Evolutionary conservation across 2,888 invertebrate genomes (phyloP).

Genomic region (Drosophila infuscata): DNA sequence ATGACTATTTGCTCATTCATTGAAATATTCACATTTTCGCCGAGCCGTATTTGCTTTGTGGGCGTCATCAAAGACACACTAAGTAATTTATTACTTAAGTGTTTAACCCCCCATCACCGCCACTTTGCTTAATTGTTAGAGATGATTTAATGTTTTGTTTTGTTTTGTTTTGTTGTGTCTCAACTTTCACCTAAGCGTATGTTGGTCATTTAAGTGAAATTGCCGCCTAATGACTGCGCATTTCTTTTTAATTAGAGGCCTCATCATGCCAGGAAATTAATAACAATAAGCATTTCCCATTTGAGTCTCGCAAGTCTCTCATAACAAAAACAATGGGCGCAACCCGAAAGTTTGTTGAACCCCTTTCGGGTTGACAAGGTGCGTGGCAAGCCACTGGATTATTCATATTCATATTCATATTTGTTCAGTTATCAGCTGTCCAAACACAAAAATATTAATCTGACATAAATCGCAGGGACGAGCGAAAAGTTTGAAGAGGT

Average conservation of each 20-base stretch:
- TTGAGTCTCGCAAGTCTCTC: not conserved
- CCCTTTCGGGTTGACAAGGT: slow-evolving; percentile 45
- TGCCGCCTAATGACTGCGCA: slow-evolving; percentile 75
- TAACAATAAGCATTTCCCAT: slow-evolving; percentile 37
- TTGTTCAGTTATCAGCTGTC: slow-evolving; percentile 28
- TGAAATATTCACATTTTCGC: slow-evolving; percentile 17
- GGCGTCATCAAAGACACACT: slow-evolving; percentile 49
- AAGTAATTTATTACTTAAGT: slow-evolving; percentile 60
- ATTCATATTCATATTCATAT: slow-evolving; percentile 35
- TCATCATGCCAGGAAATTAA: slow-evolving; percentile 57
- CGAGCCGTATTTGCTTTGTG: slow-evolving; percentile 42
- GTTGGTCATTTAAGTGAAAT: slow-evolving; percentile 69
- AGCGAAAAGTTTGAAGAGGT: slow-evolving; percentile 35
- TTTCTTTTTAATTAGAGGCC: slow-evolving; percentile 74
- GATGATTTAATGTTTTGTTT: slow-evolving; percentile 59
- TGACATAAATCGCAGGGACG: slow-evolving; percentile 45
- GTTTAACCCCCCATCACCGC: slow-evolving; percentile 32
- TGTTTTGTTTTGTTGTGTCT: slow-evolving; percentile 29
- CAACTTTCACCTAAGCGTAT: slow-evolving; percentile 70
- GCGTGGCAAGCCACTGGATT: slow-evolving; percentile 47
- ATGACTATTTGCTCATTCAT: slow-evolving; percentile 18
- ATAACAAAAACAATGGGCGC: slow-evolving; percentile 47
- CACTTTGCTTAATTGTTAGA: slow-evolving; percentile 58
- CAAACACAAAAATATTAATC: slow-evolving; percentile 37
- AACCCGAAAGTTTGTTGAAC: slow-evolving; percentile 62